Percentiles rank a stretch among this genome's conserved stretches.
These are phyloP conservation scores for Vespertilio murinus DNA, from an alignment of 2,797 vertebrate genomes.

Conservation along the genomic window DNA sequence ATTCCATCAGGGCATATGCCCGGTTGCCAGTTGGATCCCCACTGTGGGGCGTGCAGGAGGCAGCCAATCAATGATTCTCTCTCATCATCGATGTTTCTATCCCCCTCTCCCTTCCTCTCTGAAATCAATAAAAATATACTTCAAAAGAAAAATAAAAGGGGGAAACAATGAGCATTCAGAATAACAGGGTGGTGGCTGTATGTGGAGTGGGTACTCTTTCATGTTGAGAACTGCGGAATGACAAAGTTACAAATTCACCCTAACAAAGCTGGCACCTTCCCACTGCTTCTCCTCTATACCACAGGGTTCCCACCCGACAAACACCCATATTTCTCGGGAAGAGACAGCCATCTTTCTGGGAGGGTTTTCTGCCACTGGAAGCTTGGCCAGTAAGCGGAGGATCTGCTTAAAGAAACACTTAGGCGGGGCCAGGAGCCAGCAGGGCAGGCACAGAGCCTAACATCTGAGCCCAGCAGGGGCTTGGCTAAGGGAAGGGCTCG, in stretches of 20 bases:
- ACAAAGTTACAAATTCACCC: background rate
- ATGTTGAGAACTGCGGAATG: rapidly evolving
- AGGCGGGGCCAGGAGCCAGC: background rate
- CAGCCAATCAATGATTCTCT: too few relatives aligned
- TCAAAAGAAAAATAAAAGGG: background rate
- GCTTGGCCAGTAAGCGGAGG: background rate
- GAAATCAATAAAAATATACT: too few relatives aligned
- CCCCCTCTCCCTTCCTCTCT: too few relatives aligned
- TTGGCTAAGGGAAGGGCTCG: background rate
- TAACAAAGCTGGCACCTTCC: background rate
- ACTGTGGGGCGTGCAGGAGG: too few relatives aligned
- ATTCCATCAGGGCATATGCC: too few relatives aligned
- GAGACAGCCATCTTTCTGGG: background rate
- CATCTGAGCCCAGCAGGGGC: background rate
- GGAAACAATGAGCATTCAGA: background rate
- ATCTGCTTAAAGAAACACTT: background rate
- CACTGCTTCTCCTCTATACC: background rate
- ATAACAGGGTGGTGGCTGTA: rapidly evolving
- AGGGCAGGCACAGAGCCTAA: background rate
- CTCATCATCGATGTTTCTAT: too few relatives aligned
- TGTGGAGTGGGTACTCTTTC: too few relatives aligned
- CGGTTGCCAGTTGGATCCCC: too few relatives aligned
- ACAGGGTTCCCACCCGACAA: background rate
- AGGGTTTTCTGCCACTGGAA: background rate
- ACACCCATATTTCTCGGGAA: background rate